Evolutionary conservation across 2,888 invertebrate genomes (phyloP).

Genomic region (Hydroisotoma schaefferi): DNA sequence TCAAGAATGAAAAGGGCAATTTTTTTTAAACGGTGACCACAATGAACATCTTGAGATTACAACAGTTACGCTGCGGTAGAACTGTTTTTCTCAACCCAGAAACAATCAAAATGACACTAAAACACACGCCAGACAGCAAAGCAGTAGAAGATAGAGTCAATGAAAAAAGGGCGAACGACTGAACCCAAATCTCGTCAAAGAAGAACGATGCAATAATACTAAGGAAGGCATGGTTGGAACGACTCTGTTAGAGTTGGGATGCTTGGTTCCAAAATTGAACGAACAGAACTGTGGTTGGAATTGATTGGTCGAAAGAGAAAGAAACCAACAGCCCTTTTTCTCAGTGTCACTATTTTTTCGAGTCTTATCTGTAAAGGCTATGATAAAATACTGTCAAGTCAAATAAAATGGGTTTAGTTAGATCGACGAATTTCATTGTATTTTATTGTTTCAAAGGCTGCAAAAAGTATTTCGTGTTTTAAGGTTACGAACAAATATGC

Average conservation of each 20-base stretch:
- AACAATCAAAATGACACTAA: not conserved
- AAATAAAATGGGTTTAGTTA: no score
- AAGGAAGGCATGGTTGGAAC: slow-evolving; percentile 9
- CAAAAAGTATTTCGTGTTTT: no score
- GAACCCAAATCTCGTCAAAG: slow-evolving; percentile 10
- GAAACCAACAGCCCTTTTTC: no score
- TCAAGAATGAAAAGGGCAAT: slow-evolving; percentile 4
- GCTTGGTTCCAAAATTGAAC: not conserved
- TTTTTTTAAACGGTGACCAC: slow-evolving; percentile 5
- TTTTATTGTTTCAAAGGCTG: no score
- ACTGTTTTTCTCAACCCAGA: not conserved
- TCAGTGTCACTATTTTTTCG: no score
- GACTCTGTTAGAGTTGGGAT: slow-evolving; percentile 12
- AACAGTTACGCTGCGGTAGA: slow-evolving; percentile 7
- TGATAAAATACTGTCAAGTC: no score
- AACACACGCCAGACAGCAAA: no score
- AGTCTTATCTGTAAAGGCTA: no score
- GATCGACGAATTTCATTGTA: no score
- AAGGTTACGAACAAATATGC: no score
- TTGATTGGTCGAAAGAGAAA: no score
- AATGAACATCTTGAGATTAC: slow-evolving; percentile 9
- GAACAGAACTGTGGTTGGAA: no score
- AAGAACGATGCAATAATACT: slow-evolving; percentile 7
- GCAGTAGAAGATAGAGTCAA: not conserved
- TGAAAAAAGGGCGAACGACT: not conserved